Evolutionary conservation across 2,888 invertebrate genomes (phyloP), one percentile per base, ranked within the genome.

Genomic region (Eledone cirrhosa): DNA sequence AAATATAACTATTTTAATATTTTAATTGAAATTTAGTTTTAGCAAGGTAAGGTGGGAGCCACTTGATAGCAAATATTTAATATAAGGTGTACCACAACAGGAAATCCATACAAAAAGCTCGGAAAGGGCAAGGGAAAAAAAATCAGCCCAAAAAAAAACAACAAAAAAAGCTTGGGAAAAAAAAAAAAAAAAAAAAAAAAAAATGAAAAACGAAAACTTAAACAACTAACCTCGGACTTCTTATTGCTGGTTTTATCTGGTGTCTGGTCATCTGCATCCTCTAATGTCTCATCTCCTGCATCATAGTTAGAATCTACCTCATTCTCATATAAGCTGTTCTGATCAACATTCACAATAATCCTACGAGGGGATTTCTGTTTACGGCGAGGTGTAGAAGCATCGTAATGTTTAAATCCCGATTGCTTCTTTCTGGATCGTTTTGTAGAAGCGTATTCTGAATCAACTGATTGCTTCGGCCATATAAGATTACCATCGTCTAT

Each of bases 221-320:
- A 63, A 11, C 4, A 0, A 27, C 27, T 63, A 1, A 63, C 27
- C 11, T 11, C 27, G 22, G 63, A 63, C 63, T 27, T 11, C 63
- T 63, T 27, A 19, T 11, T 63, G 63, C 27, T 63, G 11, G n/a
- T 41, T 41, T 41, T 41, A 1, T 41, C 41, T 41, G 5, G 8
- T 41, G 41, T 41, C 5, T 41, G 41, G 41, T 11, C 41, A 2
- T 41, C 41, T 41, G 41, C 11, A 2, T 41, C 41, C 41, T 41
- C 72, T n/a, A 72, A 41, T 7, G 33, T 31, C 13, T 7, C 41
- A 33, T 72, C 72, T 22, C 41, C 41, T n/a, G 13, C 72, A 33
- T 72, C 72, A 33, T 72, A 72, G 41, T 72, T 72, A 13, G 72
- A 22, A 72, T 72, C 72, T 41, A 72, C 31, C 72, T 72, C 72